phyloP scores from a whole-genome alignment of 2,888 invertebrate genomes.

The Netelia virgata region DNA sequence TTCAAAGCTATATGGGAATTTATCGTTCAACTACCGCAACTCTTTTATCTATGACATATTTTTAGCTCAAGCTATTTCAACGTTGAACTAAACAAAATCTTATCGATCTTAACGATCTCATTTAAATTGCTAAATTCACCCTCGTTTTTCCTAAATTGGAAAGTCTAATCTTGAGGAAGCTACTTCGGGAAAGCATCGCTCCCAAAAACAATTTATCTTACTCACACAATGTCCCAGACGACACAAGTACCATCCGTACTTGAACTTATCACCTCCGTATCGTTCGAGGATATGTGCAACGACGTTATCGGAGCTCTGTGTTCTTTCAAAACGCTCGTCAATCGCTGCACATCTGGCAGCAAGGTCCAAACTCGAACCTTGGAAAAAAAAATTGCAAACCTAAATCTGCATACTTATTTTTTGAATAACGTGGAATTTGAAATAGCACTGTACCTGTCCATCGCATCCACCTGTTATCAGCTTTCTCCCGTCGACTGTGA shows the following conservation, averaged over 20 bases:
- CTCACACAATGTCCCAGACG: slow-evolving; percentile 95
- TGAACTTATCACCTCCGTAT: slow-evolving; percentile 94
- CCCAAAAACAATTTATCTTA: slow-evolving; percentile 34
- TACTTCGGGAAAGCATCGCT: background rate
- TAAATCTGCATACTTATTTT: background rate
- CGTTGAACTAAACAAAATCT: no score
- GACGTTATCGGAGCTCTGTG: slow-evolving; percentile 95
- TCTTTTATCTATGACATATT: no score
- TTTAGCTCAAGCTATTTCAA: no score
- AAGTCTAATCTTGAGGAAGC: background rate
- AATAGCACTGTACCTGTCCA: slow-evolving; percentile 89
- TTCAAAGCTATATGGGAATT: background rate
- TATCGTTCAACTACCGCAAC: background rate
- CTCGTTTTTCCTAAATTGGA: background rate
- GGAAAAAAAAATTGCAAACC: slow-evolving; percentile 21
- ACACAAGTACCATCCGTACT: slow-evolving; percentile 97
- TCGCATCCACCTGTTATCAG: slow-evolving; percentile 96
- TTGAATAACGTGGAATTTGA: slow-evolving; percentile 38
- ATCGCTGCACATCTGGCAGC: slow-evolving; percentile 88
- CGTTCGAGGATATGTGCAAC: slow-evolving; percentile 91
- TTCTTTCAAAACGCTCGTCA: slow-evolving; percentile 93
- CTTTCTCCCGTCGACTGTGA: slow-evolving; percentile 89
- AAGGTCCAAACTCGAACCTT: slow-evolving; percentile 93
- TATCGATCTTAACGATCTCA: no score
- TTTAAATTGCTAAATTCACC: background rate